Base-by-base conservation (phyloP, 2,888 invertebrate genomes). In the Colletes collaris region DNA sequence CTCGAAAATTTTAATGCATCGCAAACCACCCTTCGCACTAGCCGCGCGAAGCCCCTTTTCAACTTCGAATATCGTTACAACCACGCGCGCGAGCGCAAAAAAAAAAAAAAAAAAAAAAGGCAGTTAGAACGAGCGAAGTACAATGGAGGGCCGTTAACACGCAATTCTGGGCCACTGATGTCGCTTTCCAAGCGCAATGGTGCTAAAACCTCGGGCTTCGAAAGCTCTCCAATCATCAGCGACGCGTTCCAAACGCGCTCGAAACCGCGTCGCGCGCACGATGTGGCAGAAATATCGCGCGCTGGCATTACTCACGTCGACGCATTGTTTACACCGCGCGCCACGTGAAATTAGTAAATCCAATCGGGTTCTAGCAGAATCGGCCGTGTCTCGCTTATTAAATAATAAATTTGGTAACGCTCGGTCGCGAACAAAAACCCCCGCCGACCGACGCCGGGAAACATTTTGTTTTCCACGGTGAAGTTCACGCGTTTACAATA, bases 331-430 rank as follows among this genome's bases (percentile, higher is more conserved):
- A 49, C 52, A 37, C 19, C n/a, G 16, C 27, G 7, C 44, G 3
- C 3, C 19, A 10, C 19, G 53, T 55, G 55, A 46, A 56, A 71
- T 70, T 49, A 63, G 62, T 40, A 19, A 62, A 7, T 68, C 35
- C 19, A 27, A 68, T 55, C 35, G 49, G 19, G 13, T 13, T 11
- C 2, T 16, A n/a, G 35, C 3, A 10, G 49, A 46, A 37, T 16
- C 10, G 37, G 44, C 6, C 13, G 37, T 19, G n/a, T 49, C 11
- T 16, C 58, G 11, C 56, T 72, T 63, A 72, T 72, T 72, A 64
- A 64, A 72, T 72, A 75, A 72, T 72, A 72, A 75, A 64, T 75
- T 63, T 46, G 10, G 19, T 8, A 63, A 37, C 19, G 13, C 16
- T 6, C 49, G n/a, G 27, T 8, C 10, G 7, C 3, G 8, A 46